Evolutionary conservation across 2,888 invertebrate genomes (phyloP), one percentile per base, ranked within the genome.

Genomic region (Germaria angustata): DNA sequence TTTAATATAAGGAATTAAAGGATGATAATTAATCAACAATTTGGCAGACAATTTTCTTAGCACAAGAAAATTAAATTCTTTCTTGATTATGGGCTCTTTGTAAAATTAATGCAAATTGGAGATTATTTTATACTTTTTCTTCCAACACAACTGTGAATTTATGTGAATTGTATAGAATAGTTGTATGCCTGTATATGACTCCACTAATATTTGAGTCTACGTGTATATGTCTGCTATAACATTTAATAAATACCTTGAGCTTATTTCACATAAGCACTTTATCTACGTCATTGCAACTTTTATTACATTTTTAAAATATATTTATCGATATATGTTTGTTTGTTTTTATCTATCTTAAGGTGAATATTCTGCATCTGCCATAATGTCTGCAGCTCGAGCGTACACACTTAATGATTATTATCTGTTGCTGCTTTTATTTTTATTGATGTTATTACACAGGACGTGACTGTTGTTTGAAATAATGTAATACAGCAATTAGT

Each of bases 301-400:
- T 57, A 22, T 57, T 46, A 65, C 32, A 11, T 15, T 41, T 36
- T 66, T 73, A 53, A 22, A 41, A 51, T 78, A 6, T 49, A 28
- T 53, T 73, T 75, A 73, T 17, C 24, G 22, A 34, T 69, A 20
- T 57, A 15, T 57, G 13, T 36, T 20, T 39, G n/a, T 22, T 36
- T 80, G 13, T 53, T 8, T 55, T 15, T 75, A 36, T 72, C 15
- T 71, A 24, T 66, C 32, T 87, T 81, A 85, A 91, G 91, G 91
- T 85, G 91, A 91, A 86, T 91, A 91, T 85, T 91, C 91, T 55
- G 91, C 91, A 85, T 91, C 91, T 84, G 91, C 91, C 79, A 91
- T 91, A 83, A 91, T 90, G 89, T 91, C 91, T 57, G 86, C 87
- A 65, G 88, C 89, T 22, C 71, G 59, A 75, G 81, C 77, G 24